phyloP scores from a whole-genome alignment of 2,797 vertebrate genomes.

The Cichlasoma orientale region DNA sequence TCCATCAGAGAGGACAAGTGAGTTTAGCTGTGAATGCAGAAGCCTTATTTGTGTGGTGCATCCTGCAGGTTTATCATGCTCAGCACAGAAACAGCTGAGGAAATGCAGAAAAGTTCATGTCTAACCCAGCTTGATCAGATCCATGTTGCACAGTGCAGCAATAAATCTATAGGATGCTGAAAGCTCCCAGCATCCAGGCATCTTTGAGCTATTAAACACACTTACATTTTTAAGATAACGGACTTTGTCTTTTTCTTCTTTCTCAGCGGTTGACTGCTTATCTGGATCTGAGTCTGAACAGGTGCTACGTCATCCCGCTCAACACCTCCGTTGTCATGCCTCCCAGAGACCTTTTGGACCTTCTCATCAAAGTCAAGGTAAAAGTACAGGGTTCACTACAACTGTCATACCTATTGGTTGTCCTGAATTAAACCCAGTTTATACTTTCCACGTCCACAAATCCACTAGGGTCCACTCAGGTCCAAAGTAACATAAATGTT shows the following conservation, averaged over 20 bases:
- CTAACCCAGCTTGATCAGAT: too few species aligned
- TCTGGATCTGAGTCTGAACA: conserved; percentile 94
- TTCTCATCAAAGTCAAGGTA: conserved; percentile 93
- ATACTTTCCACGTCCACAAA: not conserved
- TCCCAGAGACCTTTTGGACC: conserved; percentile 90
- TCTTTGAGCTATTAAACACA: not conserved
- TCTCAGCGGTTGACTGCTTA: conserved; percentile 93
- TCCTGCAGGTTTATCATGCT: too few species aligned
- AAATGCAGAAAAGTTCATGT: too few species aligned
- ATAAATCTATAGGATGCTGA: not conserved
- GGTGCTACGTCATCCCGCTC: conserved; percentile 95
- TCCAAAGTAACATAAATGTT: not conserved
- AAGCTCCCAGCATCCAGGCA: not conserved
- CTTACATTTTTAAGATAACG: not conserved
- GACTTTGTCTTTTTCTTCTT: not conserved
- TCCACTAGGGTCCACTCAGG: not conserved
- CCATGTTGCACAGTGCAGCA: too few species aligned
- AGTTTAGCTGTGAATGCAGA: too few species aligned
- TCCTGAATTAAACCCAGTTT: not conserved
- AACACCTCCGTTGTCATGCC: conserved; percentile 97
- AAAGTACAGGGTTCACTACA: not conserved
- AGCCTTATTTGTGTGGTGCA: too few species aligned
- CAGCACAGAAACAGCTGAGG: too few species aligned
- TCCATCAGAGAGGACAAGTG: too few species aligned
- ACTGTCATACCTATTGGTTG: not conserved